Evolutionary conservation across 2,888 invertebrate species (phyloP).

Genomic region (Acronicta leporina): DNA sequence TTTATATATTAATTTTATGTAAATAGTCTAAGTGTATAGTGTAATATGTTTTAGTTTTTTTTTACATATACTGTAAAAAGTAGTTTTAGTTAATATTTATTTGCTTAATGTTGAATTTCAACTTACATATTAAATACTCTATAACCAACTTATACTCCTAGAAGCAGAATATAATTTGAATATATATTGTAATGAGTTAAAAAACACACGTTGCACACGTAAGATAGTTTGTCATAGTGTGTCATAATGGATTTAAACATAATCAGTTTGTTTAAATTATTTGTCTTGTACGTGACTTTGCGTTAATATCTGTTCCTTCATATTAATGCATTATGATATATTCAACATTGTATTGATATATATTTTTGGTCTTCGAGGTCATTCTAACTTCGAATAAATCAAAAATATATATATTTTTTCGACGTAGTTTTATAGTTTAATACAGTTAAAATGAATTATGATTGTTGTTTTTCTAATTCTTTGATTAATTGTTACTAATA

Average conservation of each 20-base stretch:
- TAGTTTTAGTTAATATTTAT: too few relatives aligned
- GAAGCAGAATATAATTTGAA: conserved; percentile 7
- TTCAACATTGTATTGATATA: conserved; percentile 54
- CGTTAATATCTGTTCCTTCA: conserved; percentile 66
- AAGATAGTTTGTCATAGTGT: conserved; percentile 66
- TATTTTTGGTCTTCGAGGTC: conserved; percentile 42
- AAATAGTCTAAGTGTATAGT: too few relatives aligned
- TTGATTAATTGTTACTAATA: conserved; percentile 50
- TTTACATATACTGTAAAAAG: too few relatives aligned
- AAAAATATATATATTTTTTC: conserved; percentile 30
- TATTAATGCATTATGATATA: conserved; percentile 51
- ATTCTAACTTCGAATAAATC: conserved; percentile 51
- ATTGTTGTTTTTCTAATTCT: conserved; percentile 42
- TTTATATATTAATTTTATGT: too few relatives aligned
- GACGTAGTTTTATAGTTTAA: conserved; percentile 39
- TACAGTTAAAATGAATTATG: conserved; percentile 43
- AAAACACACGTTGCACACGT: conserved; percentile 58
- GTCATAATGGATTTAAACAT: conserved; percentile 70
- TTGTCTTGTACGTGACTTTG: conserved; percentile 77
- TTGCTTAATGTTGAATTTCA: too few relatives aligned
- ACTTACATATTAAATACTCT: too few relatives aligned
- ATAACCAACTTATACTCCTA: too few relatives aligned
- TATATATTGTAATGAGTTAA: conserved; percentile 33
- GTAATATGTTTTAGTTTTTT: too few relatives aligned
- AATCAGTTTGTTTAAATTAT: conserved; percentile 77